These are phyloP conservation scores for Heliconius sara DNA, from an alignment of 2,888 invertebrate genomes.

Conservation along the genomic window DNA sequence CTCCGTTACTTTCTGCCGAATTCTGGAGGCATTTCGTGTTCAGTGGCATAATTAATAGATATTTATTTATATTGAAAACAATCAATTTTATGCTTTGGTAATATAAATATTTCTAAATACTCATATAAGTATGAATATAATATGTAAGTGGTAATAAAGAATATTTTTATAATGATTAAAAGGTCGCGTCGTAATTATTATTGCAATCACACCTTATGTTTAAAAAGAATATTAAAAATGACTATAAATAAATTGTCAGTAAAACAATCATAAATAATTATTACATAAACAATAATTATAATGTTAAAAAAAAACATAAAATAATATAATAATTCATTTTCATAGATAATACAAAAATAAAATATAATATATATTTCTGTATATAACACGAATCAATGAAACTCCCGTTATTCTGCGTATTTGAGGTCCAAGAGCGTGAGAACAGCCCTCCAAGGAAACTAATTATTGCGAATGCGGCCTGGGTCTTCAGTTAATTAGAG, in stretches of 20 bases:
- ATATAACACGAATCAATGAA: constrained; percentile 72
- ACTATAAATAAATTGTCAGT: not conserved
- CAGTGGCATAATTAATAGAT: not conserved
- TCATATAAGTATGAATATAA: not conserved
- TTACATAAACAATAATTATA: not conserved
- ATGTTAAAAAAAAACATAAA: not conserved
- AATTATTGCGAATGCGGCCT: constrained; percentile 80
- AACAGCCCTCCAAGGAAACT: constrained; percentile 79
- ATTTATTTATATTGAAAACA: not conserved
- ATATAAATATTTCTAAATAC: not conserved
- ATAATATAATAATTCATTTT: not conserved
- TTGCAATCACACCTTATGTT: not conserved
- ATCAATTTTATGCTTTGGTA: not conserved
- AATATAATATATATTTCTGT: constrained; percentile 26
- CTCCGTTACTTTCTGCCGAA: too few species aligned
- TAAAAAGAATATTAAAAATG: constrained; percentile 6
- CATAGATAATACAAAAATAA: too few species aligned
- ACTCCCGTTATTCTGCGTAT: constrained; percentile 67
- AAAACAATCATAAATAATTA: constrained; percentile 6
- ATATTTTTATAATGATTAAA: constrained; percentile 22
- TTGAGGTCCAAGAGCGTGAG: constrained; percentile 75
- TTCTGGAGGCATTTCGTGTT: too few species aligned
- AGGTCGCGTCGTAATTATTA: not conserved
- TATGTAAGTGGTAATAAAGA: constrained; percentile 7
- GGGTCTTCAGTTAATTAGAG: constrained; percentile 83